Conservation (phyloP, 1,140 invertebrate species). For the Dreissena rostriformis region DNA sequence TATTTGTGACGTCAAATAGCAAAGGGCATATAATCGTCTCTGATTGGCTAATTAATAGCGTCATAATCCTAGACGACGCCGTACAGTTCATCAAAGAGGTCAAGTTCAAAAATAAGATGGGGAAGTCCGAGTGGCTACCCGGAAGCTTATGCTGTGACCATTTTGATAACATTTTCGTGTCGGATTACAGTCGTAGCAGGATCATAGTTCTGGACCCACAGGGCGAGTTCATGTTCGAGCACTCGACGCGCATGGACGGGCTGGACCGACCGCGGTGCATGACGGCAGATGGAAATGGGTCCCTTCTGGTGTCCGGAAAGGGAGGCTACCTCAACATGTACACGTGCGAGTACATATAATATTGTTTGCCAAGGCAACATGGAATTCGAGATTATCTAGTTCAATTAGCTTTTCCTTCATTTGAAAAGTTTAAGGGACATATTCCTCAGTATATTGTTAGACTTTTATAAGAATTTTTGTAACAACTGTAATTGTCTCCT, state of each 20-base stretch:
- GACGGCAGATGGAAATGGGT: conserved; percentile 40
- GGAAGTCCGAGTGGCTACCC: conserved; percentile 41
- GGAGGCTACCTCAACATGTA: conserved; percentile 52
- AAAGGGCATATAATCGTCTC: conserved; percentile 53
- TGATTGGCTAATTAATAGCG: conserved; percentile 47
- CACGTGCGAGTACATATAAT: conserved; percentile 42
- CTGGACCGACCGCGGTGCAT: conserved; percentile 51
- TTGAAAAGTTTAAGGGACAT: no score
- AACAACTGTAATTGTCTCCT: no score
- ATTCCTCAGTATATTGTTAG: no score
- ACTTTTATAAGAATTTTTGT: no score
- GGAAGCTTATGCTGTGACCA: conserved; percentile 52
- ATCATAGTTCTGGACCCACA: conserved; percentile 48
- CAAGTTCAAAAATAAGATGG: conserved; percentile 39
- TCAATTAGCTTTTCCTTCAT: no score
- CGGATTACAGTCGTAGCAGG: conserved; percentile 48
- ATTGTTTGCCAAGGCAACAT: no score
- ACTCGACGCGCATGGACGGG: conserved; percentile 34
- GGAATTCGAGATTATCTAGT: no score
- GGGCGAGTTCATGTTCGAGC: conserved; percentile 53
- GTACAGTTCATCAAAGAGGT: conserved; percentile 47
- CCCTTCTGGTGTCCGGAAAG: conserved; percentile 39
- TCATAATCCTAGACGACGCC: conserved; percentile 44
- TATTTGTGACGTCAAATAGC: conserved; percentile 44
- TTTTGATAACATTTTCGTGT: conserved; percentile 53